Evolutionary conservation across 2,113 vertebrate species (phyloP), one percentile per base, ranked within the genome.

Genomic region (Scomber colias): DNA sequence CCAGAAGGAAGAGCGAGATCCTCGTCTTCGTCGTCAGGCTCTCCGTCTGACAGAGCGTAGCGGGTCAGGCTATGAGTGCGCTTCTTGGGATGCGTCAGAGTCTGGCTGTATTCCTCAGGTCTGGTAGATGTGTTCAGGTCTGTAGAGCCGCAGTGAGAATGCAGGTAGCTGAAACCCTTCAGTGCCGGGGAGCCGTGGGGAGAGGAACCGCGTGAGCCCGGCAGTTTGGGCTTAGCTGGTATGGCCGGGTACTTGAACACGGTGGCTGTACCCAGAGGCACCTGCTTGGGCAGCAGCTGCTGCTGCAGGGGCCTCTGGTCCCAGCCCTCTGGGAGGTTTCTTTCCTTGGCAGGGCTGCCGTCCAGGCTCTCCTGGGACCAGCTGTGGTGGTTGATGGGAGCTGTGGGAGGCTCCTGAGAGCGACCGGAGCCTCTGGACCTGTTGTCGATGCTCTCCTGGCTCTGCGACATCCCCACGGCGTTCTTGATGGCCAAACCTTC

Each of bases 401-500:
- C 79, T 27, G 88, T 81, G 59, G 92, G 3, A 61, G 95, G 94
- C 11, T 98, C 97, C 92, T 97, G 97, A 0, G 97, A 97, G 83
- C 96, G 96, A 0, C 97, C 97, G 0, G 97, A 98, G 4, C 97
- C 97, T 68, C 96, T 87, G 0, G 97, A 99, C 2, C 97, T 95
- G 0, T 94, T 90, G 0, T 97, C 96, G 0, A 98, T 96, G 92
- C 97, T 98, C 90, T 99, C 98, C 86, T 97, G 96, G 91, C 97
- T 98, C 48, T 90, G 94, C 0, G 97, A 98, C 82, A 96, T 94
- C 16, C 92, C 94, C 56, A 90, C 93, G 0, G 89, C 92, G 1
- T 59, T 90, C 84, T 92, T 96, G 83, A 97, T 90, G 45, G 93
- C 81, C 0, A 96, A 90, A 0, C 95, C 94, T 0, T 94, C 90